Evolutionary conservation across 2,888 invertebrate genomes (phyloP).

Genomic region (Cephus pygmeus): DNA sequence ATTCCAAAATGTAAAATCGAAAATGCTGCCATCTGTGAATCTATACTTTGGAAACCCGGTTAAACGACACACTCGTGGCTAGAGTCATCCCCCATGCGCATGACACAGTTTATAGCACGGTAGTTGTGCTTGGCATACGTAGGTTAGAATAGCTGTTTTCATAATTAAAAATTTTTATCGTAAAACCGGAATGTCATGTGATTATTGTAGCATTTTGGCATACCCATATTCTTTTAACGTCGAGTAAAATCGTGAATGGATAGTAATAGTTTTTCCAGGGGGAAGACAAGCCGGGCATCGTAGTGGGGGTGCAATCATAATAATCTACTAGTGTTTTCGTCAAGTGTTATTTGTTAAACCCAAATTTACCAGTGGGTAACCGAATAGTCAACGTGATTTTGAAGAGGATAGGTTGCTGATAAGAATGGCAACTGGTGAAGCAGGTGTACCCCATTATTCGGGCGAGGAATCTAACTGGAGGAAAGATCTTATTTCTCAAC

Average conservation of each 20-base stretch:
- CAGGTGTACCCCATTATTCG: conserved; percentile 39
- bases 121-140: conserved; percentile 31
- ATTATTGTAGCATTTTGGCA: conserved; percentile 26
- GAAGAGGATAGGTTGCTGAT: neutral
- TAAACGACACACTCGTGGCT: no score
- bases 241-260: neutral
- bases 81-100: no score
- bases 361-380: conserved; percentile 28
- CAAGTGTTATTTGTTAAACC: conserved; percentile 28
- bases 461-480: conserved; percentile 73
- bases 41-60: no score
- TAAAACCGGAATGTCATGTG: conserved; percentile 43
- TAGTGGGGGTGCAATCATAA: conserved; percentile 25
- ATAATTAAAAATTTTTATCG: conserved; percentile 41
- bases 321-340: conserved; percentile 19
- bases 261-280: neutral
- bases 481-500: conserved; percentile 75
- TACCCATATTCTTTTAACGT: conserved; percentile 1
- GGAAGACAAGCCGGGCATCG: conserved; percentile 1
- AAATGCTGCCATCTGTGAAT: no score
- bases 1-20: no score
- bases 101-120: no score
- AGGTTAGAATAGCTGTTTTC: conserved; percentile 55
- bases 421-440: conserved; percentile 53
- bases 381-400: conserved; percentile 1